A percentile compares a stretch with the other conserved stretches of the same genome.
Evolutionary conservation across 1,140 invertebrate genomes (phyloP).

Genomic region (Sitobion miscanthi): DNA sequence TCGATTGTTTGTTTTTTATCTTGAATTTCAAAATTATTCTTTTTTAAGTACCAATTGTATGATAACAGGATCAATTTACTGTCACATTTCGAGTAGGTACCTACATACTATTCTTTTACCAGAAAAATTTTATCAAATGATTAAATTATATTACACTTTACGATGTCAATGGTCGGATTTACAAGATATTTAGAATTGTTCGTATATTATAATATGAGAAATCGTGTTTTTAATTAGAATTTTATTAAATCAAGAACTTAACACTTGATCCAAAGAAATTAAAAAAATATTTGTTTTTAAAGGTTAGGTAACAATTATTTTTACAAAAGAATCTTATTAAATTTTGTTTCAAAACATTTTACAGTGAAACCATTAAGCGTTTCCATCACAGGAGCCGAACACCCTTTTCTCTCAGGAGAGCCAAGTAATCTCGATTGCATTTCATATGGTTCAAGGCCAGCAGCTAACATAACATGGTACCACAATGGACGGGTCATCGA

Average conservation of each 20-base stretch:
- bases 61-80: no score
- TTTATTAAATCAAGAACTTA: not conserved
- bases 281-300: not conserved
- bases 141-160: no score
- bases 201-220: not conserved
- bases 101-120: no score
- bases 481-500: slow-evolving; percentile 22
- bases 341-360: slow-evolving; percentile 24
- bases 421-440: slow-evolving; percentile 80
- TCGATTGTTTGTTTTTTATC: no score
- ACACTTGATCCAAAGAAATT: not conserved
- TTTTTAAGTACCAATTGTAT: no score
- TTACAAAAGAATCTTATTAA: not conserved
- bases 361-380: slow-evolving; percentile 58
- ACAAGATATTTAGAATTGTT: no score
- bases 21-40: no score
- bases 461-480: slow-evolving; percentile 81
- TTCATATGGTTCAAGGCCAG: slow-evolving; percentile 80
- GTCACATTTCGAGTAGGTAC: no score
- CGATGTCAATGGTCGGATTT: no score
- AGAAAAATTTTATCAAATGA: no score
- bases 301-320: not conserved
- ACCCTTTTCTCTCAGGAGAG: slow-evolving; percentile 65
- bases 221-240: not conserved
- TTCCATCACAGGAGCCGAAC: slow-evolving; percentile 56